A percentile compares a stretch with the other conserved stretches of the same genome.
Evolutionary conservation across 2,797 vertebrate genomes (phyloP).

Genomic region (Rhabdophis nuchalis): DNA sequence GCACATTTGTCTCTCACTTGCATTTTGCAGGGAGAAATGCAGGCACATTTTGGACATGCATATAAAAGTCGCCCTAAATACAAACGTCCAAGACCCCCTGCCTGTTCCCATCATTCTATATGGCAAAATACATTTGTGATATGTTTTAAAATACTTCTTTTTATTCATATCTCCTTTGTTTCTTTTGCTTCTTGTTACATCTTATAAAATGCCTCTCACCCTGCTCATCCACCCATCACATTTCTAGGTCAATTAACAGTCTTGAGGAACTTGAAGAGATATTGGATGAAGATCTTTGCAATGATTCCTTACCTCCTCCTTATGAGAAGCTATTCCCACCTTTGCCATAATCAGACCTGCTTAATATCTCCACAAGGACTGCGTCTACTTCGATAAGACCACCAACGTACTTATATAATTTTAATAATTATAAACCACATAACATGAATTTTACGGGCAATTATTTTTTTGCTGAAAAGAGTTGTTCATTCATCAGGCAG

Average conservation of each 20-base stretch:
- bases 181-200: background rate
- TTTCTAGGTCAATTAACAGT: conserved; percentile 57
- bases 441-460: background rate
- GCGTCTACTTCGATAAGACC: background rate
- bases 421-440: background rate
- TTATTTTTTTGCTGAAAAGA: conserved; percentile 22
- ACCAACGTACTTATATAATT: background rate
- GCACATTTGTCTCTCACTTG: background rate
- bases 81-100: too few species aligned
- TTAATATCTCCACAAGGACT: background rate
- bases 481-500: background rate
- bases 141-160: background rate
- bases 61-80: background rate
- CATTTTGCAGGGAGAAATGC: background rate
- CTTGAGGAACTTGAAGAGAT: conserved; percentile 38
- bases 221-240: conserved; percentile 17
- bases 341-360: conserved; percentile 26
- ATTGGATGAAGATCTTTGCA: conserved; percentile 17
- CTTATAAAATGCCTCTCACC: conserved; percentile 12
- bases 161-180: background rate
- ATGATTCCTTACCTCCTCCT: conserved; percentile 58
- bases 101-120: background rate
- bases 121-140: background rate
- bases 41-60: background rate
- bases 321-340: conserved; percentile 69